Evolutionary conservation across 2,113 vertebrate genomes (phyloP), one percentile per base, ranked within the genome.

Genomic region (Okapia johnstoni): DNA sequence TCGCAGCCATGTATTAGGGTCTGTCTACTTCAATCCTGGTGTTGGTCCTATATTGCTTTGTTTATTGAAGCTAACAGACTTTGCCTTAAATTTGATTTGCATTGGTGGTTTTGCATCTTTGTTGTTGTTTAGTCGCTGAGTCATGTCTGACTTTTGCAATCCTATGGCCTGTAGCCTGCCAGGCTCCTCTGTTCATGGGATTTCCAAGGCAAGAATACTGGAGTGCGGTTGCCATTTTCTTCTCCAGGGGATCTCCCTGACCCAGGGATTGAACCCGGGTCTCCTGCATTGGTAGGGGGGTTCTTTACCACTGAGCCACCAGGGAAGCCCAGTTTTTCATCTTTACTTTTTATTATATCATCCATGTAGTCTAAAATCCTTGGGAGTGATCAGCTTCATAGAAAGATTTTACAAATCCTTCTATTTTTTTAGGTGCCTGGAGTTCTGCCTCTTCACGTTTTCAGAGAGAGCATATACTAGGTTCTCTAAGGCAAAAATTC

Each of bases 331-430:
- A 76, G 40, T 76, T 43, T 76, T 43, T 90, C 2, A 76, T 73
- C 86, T 93, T 87, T 48, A 43, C 19, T 86, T 90, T 90, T 93
- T 77, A 90, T 94, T 86, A 13, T 89, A 33, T 84, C 40, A 93
- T 90, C 17, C 23, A 57, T 77, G 17, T 46, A 93, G 57, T 73
- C 13, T 88, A 61, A 90, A 85, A 93, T 23, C 25, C 33, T 85
- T 93, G 50, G 73, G 81, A 40, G n/a, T 26, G 8, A 89, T 63
- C 17, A 80, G 13, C 2, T 93, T 87, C 23, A 61, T 43, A 92
- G 14, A 85, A 4, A 84, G 30, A 89, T 73, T 60, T 85, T 46
- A 80, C 12, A 88, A 63, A 43, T 11, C 66, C 4, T 66, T 70
- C 16, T 58, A 52, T 97, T 81, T 87, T 90, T 83, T 97, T n/a